Evolutionary conservation across 2,888 invertebrate species (phyloP).

Genomic region (Lithophane socia): DNA sequence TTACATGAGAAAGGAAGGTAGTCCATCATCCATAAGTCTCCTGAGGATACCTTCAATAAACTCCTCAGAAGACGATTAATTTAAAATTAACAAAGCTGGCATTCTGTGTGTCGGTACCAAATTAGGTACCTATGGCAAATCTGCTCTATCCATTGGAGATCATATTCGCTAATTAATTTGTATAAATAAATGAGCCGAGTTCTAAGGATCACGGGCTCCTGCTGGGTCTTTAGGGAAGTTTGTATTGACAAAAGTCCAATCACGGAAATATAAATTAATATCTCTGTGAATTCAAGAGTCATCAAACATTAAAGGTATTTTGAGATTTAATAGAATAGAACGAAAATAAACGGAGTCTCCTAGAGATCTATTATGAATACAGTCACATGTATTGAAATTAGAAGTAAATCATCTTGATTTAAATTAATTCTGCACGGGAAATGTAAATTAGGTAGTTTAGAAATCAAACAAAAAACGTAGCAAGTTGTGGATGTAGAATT

Average conservation of each 20-base stretch:
- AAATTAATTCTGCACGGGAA: constrained; percentile 25
- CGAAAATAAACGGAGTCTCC: neutral
- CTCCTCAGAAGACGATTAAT: constrained; percentile 9
- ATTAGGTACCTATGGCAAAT: neutral
- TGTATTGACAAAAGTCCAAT: constrained; percentile 15
- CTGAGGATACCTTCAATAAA: constrained; percentile 9
- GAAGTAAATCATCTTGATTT: constrained; percentile 13
- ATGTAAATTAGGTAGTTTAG: constrained; percentile 23
- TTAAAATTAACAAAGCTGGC: neutral
- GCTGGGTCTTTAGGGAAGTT: no score
- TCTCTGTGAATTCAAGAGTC: constrained; percentile 6
- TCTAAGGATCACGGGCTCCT: no score
- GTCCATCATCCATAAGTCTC: neutral
- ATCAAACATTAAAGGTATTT: constrained; percentile 17
- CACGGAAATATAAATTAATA: constrained; percentile 20
- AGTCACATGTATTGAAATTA: neutral
- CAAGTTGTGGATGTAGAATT: constrained; percentile 29
- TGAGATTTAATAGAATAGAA: constrained; percentile 7
- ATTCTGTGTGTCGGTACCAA: constrained; percentile 1
- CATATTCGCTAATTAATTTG: constrained; percentile 2
- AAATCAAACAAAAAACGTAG: constrained; percentile 29
- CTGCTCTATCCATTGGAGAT: constrained; percentile 7
- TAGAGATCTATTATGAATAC: constrained; percentile 1
- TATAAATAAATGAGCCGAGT: neutral
- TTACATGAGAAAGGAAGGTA: neutral